Conservation (phyloP, 2,113 vertebrate species). For the Cebus imitator region DNA sequence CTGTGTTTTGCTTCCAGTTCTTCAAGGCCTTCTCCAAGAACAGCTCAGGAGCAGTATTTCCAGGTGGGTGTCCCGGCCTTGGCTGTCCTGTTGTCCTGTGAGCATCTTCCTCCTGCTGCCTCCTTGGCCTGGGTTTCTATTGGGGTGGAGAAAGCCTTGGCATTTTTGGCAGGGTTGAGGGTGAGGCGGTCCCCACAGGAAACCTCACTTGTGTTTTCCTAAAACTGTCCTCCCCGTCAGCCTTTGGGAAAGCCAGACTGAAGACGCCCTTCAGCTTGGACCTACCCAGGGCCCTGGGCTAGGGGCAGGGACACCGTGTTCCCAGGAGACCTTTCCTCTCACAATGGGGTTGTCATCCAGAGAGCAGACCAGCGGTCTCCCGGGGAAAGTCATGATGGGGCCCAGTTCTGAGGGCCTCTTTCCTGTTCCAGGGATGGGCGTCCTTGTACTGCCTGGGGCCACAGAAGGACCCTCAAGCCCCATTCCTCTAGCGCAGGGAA, state of each 20-base stretch:
- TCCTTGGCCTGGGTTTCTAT: accelerated
- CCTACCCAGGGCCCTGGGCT: neutral
- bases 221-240: neutral
- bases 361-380: neutral
- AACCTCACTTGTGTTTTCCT: neutral
- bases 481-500: neutral
- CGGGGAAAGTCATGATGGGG: no score
- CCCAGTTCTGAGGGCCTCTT: neutral
- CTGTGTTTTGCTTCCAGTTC: conserved; percentile 85
- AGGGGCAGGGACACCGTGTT: neutral
- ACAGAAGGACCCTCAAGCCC: no score
- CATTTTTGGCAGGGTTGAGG: neutral
- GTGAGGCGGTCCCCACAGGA: neutral
- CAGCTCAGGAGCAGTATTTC: conserved; percentile 77
- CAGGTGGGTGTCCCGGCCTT: conserved; percentile 83
- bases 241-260: neutral
- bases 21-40: conserved; percentile 89
- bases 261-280: neutral
- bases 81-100: accelerated
- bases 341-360: neutral
- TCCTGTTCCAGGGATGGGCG: neutral
- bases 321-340: neutral
- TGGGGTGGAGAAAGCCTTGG: neutral
- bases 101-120: neutral
- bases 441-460: neutral